Base-by-base conservation (phyloP, 2,888 invertebrate genomes). In the Drosophila rubida region DNA sequence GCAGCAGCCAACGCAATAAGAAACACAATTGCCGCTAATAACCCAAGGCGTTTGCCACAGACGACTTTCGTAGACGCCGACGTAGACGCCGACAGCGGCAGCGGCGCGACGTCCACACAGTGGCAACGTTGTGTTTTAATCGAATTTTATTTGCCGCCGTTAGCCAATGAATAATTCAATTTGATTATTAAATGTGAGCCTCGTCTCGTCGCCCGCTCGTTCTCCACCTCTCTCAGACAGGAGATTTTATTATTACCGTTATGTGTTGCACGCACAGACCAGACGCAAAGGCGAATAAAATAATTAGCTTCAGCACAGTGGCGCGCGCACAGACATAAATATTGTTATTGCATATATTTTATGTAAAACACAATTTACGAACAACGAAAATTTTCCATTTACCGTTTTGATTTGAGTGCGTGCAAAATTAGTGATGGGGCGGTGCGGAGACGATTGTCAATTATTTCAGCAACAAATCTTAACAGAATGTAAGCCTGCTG, bases 81-180 rank as follows among this genome's bases (percentile, higher is more conserved):
- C 51, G 53, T 19, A 22, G 50, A 35, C 61, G 30, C 30, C 1
- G 30, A n/a, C n/a, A 32, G 27, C 27, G 50, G 42, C 61, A 41
- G 19, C 19, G 19, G 3, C 19, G 44, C 35, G 49, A 16, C 50
- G 41, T 50, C 55, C n/a, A 60, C 60, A 39, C 37, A 48, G 60
- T 53, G 25, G 60, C 63, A 44, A 66, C 79, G 76, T 65, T 70
- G 66, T 68, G 69, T 78, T 84, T 84, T 88, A 88, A 84, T 84
- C 84, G 84, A 84, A 84, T 84, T 84, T 88, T 84, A 88, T 84
- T 88, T 84, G 84, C 84, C 84, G 87, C 88, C 83, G 83, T 83
- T 88, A 83, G 87, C 63, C 88, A 87, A 88, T 88, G 84, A 84
- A 84, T 84, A 88, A 84, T 84, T 84, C 84, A 84, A 84, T 70